Conservation (phyloP, 2,113 vertebrate species). For the Thymallus thymallus region DNA sequence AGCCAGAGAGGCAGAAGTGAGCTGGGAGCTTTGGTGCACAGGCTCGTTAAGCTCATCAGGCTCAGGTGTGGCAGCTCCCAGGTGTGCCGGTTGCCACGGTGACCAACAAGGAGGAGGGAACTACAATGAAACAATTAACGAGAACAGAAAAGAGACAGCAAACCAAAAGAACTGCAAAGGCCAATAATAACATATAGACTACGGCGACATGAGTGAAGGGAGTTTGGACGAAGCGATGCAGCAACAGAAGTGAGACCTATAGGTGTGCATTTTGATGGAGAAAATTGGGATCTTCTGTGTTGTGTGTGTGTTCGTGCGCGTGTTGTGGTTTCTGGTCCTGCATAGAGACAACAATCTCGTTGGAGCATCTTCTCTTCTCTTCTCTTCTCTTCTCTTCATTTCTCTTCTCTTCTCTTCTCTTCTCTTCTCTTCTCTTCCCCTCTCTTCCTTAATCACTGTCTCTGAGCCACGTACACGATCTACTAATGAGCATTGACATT, state of each 20-base stretch:
- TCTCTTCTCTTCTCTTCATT: neutral
- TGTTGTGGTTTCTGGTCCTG: neutral
- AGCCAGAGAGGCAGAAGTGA: too few species aligned
- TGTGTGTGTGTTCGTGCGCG: too few species aligned
- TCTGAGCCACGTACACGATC: too few species aligned
- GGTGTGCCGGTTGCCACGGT: too few species aligned
- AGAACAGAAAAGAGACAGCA: too few species aligned
- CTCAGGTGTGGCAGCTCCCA: too few species aligned
- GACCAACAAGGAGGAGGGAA: too few species aligned
- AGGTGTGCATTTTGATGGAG: neutral
- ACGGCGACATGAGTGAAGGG: neutral
- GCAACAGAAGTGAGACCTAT: neutral
- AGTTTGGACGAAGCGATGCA: neutral
- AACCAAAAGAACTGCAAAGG: too few species aligned
- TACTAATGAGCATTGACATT: neutral
- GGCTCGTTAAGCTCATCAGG: too few species aligned
- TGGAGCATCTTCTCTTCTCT: neutral
- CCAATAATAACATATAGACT: too few species aligned
- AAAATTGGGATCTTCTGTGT: neutral
- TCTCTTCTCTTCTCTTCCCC: neutral
- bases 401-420: neutral
- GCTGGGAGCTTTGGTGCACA: too few species aligned
- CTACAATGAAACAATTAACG: too few species aligned
- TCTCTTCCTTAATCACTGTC: neutral
- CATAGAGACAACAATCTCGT: neutral